Conservation (phyloP, 2,113 vertebrate species). For the Oryzias melastigma region DNA sequence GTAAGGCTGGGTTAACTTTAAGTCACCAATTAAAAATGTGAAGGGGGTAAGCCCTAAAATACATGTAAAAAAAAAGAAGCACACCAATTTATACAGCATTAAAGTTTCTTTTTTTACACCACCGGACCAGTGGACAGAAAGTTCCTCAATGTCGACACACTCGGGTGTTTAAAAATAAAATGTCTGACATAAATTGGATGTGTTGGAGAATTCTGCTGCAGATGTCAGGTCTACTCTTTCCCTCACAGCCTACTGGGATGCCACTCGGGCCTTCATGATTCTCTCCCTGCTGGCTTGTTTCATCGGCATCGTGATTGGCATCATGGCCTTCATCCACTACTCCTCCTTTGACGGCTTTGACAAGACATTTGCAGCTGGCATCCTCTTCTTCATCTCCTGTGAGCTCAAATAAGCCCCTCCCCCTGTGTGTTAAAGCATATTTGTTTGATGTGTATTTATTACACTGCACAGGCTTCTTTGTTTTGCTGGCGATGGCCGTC, state of each 20-base stretch:
- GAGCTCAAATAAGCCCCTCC: neutral
- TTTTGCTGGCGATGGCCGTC: constrained; percentile 80
- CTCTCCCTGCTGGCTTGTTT: constrained; percentile 79
- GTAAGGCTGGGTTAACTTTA: constrained; percentile 47
- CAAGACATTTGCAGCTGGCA: constrained; percentile 80
- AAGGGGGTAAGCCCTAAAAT: no score
- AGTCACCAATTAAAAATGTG: no score
- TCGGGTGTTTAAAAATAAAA: neutral
- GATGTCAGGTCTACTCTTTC: neutral
- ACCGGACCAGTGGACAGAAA: no score
- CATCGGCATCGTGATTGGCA: constrained; percentile 77
- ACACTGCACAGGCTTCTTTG: constrained; percentile 73
- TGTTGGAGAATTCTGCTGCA: neutral
- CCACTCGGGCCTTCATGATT: constrained; percentile 81
- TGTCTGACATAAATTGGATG: neutral
- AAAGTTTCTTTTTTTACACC: no score
- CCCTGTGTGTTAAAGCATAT: neutral
- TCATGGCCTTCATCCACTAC: constrained; percentile 81
- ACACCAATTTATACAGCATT: no score
- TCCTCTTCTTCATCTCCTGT: constrained; percentile 83
- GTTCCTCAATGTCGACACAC: no score
- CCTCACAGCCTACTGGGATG: constrained; percentile 77
- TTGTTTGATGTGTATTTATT: accelerated
- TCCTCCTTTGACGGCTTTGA: constrained; percentile 77
- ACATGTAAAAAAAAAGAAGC: no score